phyloP scores from a whole-genome alignment of 1,140 invertebrate genomes.

The Adelges cooleyi region DNA sequence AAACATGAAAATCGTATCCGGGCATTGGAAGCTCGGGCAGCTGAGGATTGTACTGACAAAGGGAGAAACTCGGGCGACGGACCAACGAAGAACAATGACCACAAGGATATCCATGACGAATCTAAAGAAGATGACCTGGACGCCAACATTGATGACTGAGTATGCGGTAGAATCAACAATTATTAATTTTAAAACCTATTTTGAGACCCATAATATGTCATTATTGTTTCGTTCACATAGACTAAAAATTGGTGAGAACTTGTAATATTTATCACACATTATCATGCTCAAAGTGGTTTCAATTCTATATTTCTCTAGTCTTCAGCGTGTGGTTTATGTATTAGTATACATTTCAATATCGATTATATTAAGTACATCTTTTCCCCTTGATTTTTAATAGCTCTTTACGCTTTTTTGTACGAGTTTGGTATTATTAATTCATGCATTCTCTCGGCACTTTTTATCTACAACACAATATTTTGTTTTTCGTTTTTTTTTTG shows the following conservation, averaged over 20 bases:
- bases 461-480: neutral
- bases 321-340: constrained; percentile 16
- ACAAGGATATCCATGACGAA: neutral
- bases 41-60: neutral
- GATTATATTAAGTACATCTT: constrained; percentile 13
- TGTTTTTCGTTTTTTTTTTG: constrained; percentile 1
- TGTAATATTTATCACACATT: constrained; percentile 10
- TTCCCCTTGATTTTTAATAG: neutral
- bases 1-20: constrained; percentile 85
- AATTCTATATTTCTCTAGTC: constrained; percentile 25
- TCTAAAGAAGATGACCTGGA: constrained; percentile 15
- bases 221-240: neutral
- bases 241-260: constrained; percentile 5
- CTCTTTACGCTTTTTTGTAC: constrained; percentile 4
- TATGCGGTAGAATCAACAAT: neutral
- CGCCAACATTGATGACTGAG: neutral
- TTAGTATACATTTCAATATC: constrained; percentile 2
- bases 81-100: constrained; percentile 9
- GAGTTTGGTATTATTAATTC: neutral
- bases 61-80: neutral
- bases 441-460: constrained; percentile 8
- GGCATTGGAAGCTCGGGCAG: constrained; percentile 48
- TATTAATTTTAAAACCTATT: neutral
- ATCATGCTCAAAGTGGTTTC: constrained; percentile 24
- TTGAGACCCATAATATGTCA: neutral